These are phyloP conservation scores for Drosophila azteca DNA, from an alignment of 1,140 invertebrate genomes.

Conservation along the genomic window DNA sequence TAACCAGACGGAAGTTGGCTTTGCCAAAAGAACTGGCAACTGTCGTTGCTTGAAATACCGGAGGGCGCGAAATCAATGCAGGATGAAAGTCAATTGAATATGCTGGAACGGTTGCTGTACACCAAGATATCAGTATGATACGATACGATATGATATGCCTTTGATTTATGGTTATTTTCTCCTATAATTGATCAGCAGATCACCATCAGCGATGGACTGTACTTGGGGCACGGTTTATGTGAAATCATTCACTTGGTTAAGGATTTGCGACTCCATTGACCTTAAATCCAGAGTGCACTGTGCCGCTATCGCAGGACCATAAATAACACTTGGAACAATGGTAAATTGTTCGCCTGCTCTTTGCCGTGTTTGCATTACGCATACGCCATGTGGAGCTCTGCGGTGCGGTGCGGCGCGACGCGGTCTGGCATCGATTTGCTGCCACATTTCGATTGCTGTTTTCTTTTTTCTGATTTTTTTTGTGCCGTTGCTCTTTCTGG, in stretches of 20 bases:
- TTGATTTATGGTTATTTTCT: slow-evolving; percentile 43
- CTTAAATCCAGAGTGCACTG: not conserved
- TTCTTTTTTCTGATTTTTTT: slow-evolving; percentile 9
- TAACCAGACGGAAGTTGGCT: slow-evolving; percentile 11
- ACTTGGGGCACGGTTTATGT: too few relatives aligned
- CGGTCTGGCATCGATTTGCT: slow-evolving; percentile 61
- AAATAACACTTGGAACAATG: slow-evolving; percentile 55
- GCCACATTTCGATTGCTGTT: slow-evolving; percentile 54
- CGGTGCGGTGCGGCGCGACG: slow-evolving; percentile 5
- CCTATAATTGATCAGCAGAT: slow-evolving; percentile 41
- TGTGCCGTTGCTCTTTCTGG: too few relatives aligned
- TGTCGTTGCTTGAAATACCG: too few relatives aligned
- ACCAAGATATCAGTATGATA: too few relatives aligned
- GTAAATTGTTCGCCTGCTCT: slow-evolving; percentile 52
- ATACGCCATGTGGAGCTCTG: slow-evolving; percentile 46
- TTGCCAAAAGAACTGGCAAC: not conserved
- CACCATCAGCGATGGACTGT: not conserved
- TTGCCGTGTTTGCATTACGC: slow-evolving; percentile 55
- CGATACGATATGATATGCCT: slow-evolving; percentile 23
- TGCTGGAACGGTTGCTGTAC: too few relatives aligned
- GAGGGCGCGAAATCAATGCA: slow-evolving; percentile 3
- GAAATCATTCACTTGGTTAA: slow-evolving; percentile 6
- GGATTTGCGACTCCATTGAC: not conserved
- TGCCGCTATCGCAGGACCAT: slow-evolving; percentile 19
- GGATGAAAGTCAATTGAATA: too few relatives aligned